Base-by-base conservation (phyloP, 2,797 vertebrate species). In the Parotocinclus haroldoi region DNA sequence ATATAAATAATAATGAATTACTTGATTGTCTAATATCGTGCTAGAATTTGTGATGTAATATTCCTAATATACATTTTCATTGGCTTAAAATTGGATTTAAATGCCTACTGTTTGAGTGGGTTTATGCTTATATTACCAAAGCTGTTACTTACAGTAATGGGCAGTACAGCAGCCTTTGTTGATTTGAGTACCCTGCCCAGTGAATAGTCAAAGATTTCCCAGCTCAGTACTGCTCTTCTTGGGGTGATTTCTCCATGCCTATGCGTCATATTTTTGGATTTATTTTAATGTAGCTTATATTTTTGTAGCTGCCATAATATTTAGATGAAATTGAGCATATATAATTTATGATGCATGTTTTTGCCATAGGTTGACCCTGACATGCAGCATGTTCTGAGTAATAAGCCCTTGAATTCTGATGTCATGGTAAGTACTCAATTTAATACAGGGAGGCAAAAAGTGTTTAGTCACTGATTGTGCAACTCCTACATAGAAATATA, bases 171-270 rank as follows among this genome's bases (percentile, higher is more conserved):
- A 56, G 19, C 37, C 9, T 58, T 45, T 37, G 54, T 52, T 5
- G 17, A 8, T 54, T 45, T 54, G 10, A 8, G 9, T 8, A 17
- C 45, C 42, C 37, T 27, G 0, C 52, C 54, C 44, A 4, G 1
- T 46, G 60, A 61, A 40, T 66, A 69, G 42, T 36, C 40, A 1
- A 52, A 69, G 9, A 16, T 11, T 19, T 58, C 73, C 7, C 57
- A 79, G 19, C 58, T 80, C 38, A 54, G 81, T 69, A 84, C 72
- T 4, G 68, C 79, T 14, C 49, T 76, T 16, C 18, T 80, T 0
- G 73, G 85, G 84, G 82, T 79, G 69, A 75, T 39, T 10, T 18
- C 52, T 46, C 37, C 40, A 37, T 12, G 2, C 17, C 12, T 37
- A 4, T 44, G 9, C 60, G 51, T 42, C 16, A 8, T 52, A 10